Percentiles rank a stretch among this genome's conserved stretches.
Conservation (phyloP, 1,140 invertebrate species). For the Drosophila nikananu region DNA sequence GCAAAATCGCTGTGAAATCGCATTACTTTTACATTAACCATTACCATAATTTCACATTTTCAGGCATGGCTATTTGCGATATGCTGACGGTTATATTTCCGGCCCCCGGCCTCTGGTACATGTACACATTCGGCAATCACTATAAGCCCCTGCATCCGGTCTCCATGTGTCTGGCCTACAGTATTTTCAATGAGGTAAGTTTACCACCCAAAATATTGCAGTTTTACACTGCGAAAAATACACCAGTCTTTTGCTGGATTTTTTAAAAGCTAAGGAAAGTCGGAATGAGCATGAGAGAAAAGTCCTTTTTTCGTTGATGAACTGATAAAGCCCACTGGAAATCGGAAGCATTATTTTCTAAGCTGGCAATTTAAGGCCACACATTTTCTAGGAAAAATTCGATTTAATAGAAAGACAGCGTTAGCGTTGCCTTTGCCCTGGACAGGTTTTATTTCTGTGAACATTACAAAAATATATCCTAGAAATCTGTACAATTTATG, state of each 20-base stretch:
- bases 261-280: neutral
- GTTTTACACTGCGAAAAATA: neutral
- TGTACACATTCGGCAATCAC: slow-evolving; percentile 95
- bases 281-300: neutral
- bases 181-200: slow-evolving; percentile 91
- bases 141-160: slow-evolving; percentile 91
- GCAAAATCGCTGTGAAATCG: slow-evolving; percentile 9
- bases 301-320: too few relatives aligned
- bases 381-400: too few relatives aligned
- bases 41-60: slow-evolving; percentile 39
- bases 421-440: too few relatives aligned
- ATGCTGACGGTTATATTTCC: slow-evolving; percentile 96
- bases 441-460: too few relatives aligned
- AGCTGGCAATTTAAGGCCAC: too few relatives aligned
- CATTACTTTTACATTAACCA: slow-evolving; percentile 35
- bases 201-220: too few relatives aligned
- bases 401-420: too few relatives aligned
- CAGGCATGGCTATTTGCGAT: slow-evolving; percentile 95
- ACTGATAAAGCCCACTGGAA: too few relatives aligned
- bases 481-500: too few relatives aligned
- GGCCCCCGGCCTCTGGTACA: slow-evolving; percentile 94
- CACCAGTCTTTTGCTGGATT: neutral
- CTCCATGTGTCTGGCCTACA: slow-evolving; percentile 91
- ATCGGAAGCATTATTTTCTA: too few relatives aligned
- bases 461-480: too few relatives aligned